Evolutionary conservation across 2,113 vertebrate species (phyloP), one percentile per base, ranked within the genome.

Genomic region (Semicossyphus pulcher): DNA sequence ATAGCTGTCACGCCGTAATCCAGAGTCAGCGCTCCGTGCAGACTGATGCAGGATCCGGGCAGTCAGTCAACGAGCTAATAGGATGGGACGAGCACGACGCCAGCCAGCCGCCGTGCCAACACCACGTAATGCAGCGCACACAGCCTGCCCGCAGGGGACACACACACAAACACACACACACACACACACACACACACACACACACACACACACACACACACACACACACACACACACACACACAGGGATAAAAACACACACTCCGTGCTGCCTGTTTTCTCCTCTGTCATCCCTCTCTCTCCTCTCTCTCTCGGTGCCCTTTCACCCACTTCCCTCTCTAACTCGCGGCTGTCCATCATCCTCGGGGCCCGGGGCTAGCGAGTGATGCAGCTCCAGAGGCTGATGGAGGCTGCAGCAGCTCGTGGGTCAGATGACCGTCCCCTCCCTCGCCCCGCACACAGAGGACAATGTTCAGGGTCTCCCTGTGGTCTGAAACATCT

Each of bases 281-380:
- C 62, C n/a, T n/a, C n/a, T n/a, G n/a, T n/a, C n/a, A 12, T 16
- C 54, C 4, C 54, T 31, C 42, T 16, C 49, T n/a, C n/a, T n/a
- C n/a, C 18, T 16, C 54, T 7, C 54, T 31, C 42, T 16, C 49
- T 72, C 5, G 7, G 10, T 48, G 47, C 41, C 72, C 86, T 89
- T 88, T 87, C 78, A 90, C 87, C 76, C 70, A 83, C 85, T 89
- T 88, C 79, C 57, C 44, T 54, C 58, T 60, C 41, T 64, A 25
- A 64, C 60, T 69, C 67, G 11, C 41, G 26, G 52, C 57, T 64
- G 77, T 64, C 82, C 63, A 37, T 77, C 82, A 56, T 44, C 34
- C 69, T 25, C n/a, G 1, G 34, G 47, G 56, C 69, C 20, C n/a
- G 1, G 34, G 47, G 56, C 25, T 2, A 28, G 59, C 5, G 5